A percentile compares a stretch with the other conserved stretches of the same genome.
These are phyloP conservation scores for Astatotilapia flaviijosephi DNA, from an alignment of 2,113 vertebrate genomes.

Conservation along the genomic window DNA sequence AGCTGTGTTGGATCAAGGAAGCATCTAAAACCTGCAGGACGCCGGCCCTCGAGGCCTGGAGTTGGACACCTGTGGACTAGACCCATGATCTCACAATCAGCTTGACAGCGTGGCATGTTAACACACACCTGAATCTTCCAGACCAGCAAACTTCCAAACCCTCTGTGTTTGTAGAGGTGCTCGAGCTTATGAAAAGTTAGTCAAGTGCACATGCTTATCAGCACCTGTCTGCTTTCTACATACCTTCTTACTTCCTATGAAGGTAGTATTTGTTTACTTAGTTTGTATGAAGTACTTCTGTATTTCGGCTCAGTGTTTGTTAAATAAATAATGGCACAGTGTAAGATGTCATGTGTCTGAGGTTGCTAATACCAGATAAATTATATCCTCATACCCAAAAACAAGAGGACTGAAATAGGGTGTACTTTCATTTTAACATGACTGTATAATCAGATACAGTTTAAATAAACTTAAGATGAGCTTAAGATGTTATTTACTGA, in stretches of 20 bases:
- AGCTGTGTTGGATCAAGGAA: background rate
- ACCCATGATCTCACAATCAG: too few species aligned
- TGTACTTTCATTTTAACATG: background rate
- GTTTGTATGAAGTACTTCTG: background rate
- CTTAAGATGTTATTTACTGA: background rate
- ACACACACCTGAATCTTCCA: background rate
- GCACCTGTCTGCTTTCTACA: background rate
- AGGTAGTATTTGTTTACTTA: background rate
- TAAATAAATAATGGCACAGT: background rate
- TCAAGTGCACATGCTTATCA: background rate
- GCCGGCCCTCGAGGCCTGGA: background rate
- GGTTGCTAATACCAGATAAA: background rate
- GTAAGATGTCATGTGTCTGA: background rate
- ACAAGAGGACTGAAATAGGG: background rate
- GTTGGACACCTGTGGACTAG: too few species aligned
- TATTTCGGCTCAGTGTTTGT: background rate
- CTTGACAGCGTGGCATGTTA: background rate
- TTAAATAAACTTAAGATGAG: background rate
- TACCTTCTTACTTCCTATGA: background rate
- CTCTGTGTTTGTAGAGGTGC: background rate
- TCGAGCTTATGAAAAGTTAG: background rate
- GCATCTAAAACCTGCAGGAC: background rate
- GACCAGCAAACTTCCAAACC: background rate
- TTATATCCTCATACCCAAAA: background rate
- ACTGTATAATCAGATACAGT: background rate